Evolutionary conservation across 2,888 invertebrate species (phyloP).

Genomic region (Mylabris sibirica): DNA sequence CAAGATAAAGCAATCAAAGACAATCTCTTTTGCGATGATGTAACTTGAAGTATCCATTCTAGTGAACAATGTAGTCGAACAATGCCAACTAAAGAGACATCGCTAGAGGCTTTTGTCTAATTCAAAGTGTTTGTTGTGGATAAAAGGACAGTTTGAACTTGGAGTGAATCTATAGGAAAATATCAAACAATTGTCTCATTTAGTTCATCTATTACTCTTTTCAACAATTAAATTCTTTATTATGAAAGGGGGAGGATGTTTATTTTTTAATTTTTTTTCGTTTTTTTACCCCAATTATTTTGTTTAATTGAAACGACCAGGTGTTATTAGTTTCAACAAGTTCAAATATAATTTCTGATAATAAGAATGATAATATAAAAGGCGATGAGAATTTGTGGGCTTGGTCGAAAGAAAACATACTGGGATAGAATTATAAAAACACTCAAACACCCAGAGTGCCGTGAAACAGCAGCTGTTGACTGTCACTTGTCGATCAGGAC

Average conservation of each 20-base stretch:
- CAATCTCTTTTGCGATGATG: slow-evolving; percentile 61
- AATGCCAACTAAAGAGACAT: slow-evolving; percentile 62
- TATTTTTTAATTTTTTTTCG: background rate
- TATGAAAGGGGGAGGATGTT: background rate
- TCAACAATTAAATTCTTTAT: background rate
- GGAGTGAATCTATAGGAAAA: slow-evolving; percentile 54
- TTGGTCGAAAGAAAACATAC: slow-evolving; percentile 26
- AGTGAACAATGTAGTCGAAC: slow-evolving; percentile 56
- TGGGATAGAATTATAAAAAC: slow-evolving; percentile 50
- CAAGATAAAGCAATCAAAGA: slow-evolving; percentile 60
- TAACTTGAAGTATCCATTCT: slow-evolving; percentile 62
- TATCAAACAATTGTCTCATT: slow-evolving; percentile 41
- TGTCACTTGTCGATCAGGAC: slow-evolving; percentile 62
- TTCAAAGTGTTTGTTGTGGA: slow-evolving; percentile 58
- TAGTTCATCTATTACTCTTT: background rate
- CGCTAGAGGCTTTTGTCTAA: slow-evolving; percentile 58
- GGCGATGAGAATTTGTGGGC: slow-evolving; percentile 17
- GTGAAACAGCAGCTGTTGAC: slow-evolving; percentile 61
- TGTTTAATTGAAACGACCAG: background rate
- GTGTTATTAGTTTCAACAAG: background rate
- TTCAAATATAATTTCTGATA: background rate
- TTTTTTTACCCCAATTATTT: background rate
- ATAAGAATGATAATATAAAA: slow-evolving; percentile 7
- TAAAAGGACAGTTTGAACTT: slow-evolving; percentile 61
- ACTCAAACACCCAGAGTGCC: slow-evolving; percentile 55